Evolutionary conservation across 1,140 invertebrate genomes (phyloP).

Genomic region (Macrobrachium nipponense): DNA sequence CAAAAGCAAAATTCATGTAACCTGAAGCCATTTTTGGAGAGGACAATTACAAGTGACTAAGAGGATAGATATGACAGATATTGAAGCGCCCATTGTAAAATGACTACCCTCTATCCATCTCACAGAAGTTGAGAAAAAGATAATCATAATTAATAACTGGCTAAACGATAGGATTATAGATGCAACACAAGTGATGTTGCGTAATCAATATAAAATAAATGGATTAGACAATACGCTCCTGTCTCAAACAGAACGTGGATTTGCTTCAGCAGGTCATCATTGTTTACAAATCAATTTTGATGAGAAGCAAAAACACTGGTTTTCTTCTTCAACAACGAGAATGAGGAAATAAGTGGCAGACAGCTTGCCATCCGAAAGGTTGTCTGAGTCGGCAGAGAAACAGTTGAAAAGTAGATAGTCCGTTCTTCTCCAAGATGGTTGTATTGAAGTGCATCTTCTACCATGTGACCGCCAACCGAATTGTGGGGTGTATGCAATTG

Average conservation of each 20-base stretch:
- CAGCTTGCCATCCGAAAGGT: conserved; percentile 5
- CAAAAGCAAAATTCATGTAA: neutral
- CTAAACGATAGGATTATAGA: conserved; percentile 35
- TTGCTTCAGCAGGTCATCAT: conserved; percentile 18
- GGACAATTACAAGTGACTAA: too few relatives aligned
- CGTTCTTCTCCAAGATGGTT: too few relatives aligned
- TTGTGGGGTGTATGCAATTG: neutral
- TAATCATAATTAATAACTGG: conserved; percentile 29
- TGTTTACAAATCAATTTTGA: conserved; percentile 17
- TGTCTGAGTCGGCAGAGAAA: neutral
- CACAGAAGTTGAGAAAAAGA: conserved; percentile 24
- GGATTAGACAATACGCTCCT: conserved; percentile 30
- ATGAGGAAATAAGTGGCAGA: conserved; percentile 1
- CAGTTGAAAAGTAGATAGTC: too few relatives aligned
- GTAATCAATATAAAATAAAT: conserved; percentile 16
- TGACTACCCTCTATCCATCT: neutral
- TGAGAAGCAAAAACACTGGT: conserved; percentile 27
- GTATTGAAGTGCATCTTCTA: too few relatives aligned
- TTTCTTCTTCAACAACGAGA: conserved; percentile 8
- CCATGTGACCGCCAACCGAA: neutral
- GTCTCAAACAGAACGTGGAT: conserved; percentile 1
- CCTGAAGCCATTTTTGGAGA: too few relatives aligned
- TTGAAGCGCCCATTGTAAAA: conserved; percentile 5
- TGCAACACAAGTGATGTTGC: conserved; percentile 23
- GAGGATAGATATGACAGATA: neutral